Evolutionary conservation across 2,797 vertebrate genomes (phyloP).

Genomic region (Acanthurus leucopareius): DNA sequence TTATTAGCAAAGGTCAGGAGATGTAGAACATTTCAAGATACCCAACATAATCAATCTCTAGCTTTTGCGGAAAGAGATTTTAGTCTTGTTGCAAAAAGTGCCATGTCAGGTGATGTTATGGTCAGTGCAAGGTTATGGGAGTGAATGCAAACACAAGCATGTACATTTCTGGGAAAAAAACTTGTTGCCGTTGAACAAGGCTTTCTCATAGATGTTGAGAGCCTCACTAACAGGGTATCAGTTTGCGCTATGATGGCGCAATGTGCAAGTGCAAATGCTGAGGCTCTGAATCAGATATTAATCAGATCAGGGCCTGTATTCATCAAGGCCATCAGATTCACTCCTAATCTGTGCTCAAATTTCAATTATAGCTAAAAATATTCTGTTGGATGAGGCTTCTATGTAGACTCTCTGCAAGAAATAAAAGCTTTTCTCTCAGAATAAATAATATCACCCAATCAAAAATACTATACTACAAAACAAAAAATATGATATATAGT

Average conservation of each 20-base stretch:
- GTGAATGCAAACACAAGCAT: slow-evolving; percentile 12
- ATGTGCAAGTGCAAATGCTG: slow-evolving; percentile 1
- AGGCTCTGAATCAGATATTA: slow-evolving; percentile 5
- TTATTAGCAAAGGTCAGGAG: slow-evolving; percentile 98
- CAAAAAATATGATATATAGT: not conserved
- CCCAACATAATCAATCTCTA: slow-evolving; percentile 84
- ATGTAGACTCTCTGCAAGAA: not conserved
- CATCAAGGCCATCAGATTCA: not conserved
- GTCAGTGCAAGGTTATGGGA: not conserved
- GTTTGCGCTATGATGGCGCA: not conserved
- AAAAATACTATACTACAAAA: not conserved
- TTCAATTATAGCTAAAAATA: slow-evolving; percentile 16
- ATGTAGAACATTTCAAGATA: slow-evolving; percentile 88
- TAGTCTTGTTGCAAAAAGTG: slow-evolving; percentile 17
- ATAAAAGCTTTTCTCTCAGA: slow-evolving; percentile 5
- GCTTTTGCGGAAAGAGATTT: slow-evolving; percentile 80
- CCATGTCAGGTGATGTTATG: slow-evolving; percentile 5
- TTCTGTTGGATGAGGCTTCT: slow-evolving; percentile 3
- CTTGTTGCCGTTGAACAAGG: slow-evolving; percentile 18
- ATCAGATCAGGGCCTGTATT: slow-evolving; percentile 6
- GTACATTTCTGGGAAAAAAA: slow-evolving; percentile 10
- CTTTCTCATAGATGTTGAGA: not conserved
- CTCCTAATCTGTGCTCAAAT: not conserved
- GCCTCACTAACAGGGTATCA: not conserved
- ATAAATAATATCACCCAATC: not conserved